Base-by-base conservation (phyloP, 1,140 invertebrate species). In the Cataglyphis hispanica region DNA sequence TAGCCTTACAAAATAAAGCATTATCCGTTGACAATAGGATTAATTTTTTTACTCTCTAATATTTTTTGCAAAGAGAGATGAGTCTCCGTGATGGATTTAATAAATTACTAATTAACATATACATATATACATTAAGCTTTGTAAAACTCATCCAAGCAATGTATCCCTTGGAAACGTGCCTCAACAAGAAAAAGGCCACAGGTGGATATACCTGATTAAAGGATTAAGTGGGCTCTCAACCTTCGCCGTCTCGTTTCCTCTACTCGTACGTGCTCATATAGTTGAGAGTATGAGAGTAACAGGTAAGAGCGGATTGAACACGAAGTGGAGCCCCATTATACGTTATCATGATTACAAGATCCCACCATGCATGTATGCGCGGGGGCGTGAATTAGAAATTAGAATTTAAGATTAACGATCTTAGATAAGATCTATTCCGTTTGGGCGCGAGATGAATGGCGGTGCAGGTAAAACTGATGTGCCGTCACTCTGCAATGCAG, bases 401-500 rank as follows among this genome's bases (percentile, higher is more conserved):
- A 85, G 53, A 80, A 69, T 25, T 13, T 56, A 83, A 81, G 70
- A 86, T 46, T 43, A 70, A 87, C 63, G 46, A 34, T 61, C 46
- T 43, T 58, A 67, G 37, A 58, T 7, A 37, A 2, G 10, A 78
- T 72, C 19, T 80, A 5, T 31, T 60, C 22, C 22, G 43, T 60
- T 53, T 25, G 31, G 11, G 58, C 22, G 53, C 10, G 27, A 64
- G 19, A 85, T 34, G 19, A 83, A 75, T 63, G 80, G 37, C 67
- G 8, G 13, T n/a, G 27, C 13, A 22, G 34, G 40, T 60, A 60
- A 87, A 70, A 72, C 66, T 86, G 75, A 61, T 69, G 25, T 11
- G 56, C 56, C 27, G 13, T 72, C 63, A 56, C 60, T 64, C 40
- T 84, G 76, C 89, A 91, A 89, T 90, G 89, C 90, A 90, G 89